Percentiles rank a stretch among this genome's conserved stretches.
Evolutionary conservation across 2,888 invertebrate species (phyloP).

Genomic region (Heliconius sara): DNA sequence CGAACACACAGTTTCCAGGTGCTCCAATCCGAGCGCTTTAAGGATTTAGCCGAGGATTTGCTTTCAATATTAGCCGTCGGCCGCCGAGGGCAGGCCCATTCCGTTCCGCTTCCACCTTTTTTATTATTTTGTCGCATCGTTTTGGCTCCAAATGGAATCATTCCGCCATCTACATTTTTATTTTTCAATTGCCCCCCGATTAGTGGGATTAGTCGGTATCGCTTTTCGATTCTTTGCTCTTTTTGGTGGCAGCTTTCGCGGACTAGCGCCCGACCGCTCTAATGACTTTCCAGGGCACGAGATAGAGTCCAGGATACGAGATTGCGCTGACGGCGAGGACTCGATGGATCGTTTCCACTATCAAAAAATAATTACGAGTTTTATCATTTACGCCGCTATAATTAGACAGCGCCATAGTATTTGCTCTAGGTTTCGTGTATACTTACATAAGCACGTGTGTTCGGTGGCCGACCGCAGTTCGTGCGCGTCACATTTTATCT

Average conservation of each 20-base stretch:
- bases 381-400: conserved; percentile 68
- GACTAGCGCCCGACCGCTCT: conserved; percentile 65
- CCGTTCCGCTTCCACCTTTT: conserved; percentile 78
- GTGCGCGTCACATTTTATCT: conserved; percentile 73
- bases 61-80: conserved; percentile 84
- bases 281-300: conserved; percentile 58
- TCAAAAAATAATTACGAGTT: conserved; percentile 69
- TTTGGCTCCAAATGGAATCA: conserved; percentile 84
- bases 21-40: conserved; percentile 81
- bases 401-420: conserved; percentile 65
- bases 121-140: conserved; percentile 85
- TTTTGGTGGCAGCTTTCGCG: conserved; percentile 76
- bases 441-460: conserved; percentile 64
- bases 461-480: conserved; percentile 68
- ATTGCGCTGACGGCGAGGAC: conserved; percentile 54
- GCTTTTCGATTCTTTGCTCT: conserved; percentile 82
- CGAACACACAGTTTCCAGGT: conserved; percentile 81
- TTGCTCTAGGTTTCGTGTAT: conserved; percentile 63
- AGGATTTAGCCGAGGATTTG: conserved; percentile 84
- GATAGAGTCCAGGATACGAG: conserved; percentile 6
- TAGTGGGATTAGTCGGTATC: conserved; percentile 83
- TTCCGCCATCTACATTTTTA: conserved; percentile 85
- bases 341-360: conserved; percentile 58
- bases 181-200: conserved; percentile 84
- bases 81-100: conserved; percentile 72